These are phyloP conservation scores for Caenorhabditis sulstoni DNA, from an alignment of 2,888 invertebrate genomes.

Conservation along the genomic window DNA sequence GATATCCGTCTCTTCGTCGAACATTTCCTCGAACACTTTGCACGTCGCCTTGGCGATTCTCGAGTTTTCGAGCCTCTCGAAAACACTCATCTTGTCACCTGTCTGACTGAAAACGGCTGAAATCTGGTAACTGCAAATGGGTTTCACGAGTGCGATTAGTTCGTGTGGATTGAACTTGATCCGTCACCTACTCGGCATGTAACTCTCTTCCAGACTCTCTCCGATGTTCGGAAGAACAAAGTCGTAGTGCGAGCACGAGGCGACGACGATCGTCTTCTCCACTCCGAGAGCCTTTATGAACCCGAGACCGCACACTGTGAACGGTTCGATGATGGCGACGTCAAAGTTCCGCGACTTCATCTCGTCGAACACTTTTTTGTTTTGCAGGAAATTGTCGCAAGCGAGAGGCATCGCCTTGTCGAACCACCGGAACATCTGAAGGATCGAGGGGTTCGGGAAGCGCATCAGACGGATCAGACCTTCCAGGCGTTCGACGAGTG, in stretches of 20 bases:
- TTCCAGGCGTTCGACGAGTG: no score
- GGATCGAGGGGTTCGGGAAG: no score
- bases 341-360: constrained; percentile 22
- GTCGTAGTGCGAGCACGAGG: constrained; percentile 36
- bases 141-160: no score
- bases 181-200: constrained; percentile 16
- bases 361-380: neutral
- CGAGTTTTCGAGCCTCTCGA: constrained; percentile 30
- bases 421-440: constrained; percentile 19
- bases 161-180: no score
- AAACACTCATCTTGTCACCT: constrained; percentile 28
- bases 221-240: constrained; percentile 34
- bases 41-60: constrained; percentile 5
- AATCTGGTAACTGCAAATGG: no score
- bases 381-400: constrained; percentile 26
- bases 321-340: constrained; percentile 45
- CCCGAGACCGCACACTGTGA: constrained; percentile 28
- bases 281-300: constrained; percentile 23
- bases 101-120: constrained; percentile 5
- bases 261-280: constrained; percentile 41
- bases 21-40: neutral
- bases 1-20: constrained; percentile 10
- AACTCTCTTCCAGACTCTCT: constrained; percentile 31
- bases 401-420: constrained; percentile 10
- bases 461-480: no score